Evolutionary conservation across 2,797 vertebrate genomes (phyloP).

Genomic region (Enoplosus armatus): DNA sequence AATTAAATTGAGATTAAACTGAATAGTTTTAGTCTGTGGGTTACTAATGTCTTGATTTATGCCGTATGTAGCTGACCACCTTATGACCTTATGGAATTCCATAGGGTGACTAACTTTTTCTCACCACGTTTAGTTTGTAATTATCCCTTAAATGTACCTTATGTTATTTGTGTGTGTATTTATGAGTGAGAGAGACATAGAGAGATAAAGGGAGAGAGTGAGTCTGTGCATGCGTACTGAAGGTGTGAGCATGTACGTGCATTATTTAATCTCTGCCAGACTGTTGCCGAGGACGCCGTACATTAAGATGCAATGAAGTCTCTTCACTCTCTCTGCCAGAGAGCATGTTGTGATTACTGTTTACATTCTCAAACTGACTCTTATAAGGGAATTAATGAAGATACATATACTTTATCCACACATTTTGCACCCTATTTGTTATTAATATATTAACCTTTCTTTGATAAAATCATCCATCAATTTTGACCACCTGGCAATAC

Average conservation of each 20-base stretch:
- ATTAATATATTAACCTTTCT: neutral
- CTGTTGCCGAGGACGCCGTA: neutral
- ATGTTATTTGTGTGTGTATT: neutral
- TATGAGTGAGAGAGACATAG: neutral
- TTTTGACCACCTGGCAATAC: neutral
- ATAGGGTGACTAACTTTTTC: neutral
- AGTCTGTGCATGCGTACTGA: neutral
- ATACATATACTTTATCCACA: neutral
- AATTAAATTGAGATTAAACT: conserved; percentile 13
- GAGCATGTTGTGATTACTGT: neutral
- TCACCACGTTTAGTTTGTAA: conserved; percentile 4
- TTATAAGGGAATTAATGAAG: neutral
- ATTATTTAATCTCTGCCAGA: conserved; percentile 25
- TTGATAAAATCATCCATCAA: neutral
- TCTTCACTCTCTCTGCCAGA: neutral
- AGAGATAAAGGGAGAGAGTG: neutral
- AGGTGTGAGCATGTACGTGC: conserved; percentile 22
- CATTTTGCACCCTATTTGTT: neutral
- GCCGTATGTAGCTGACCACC: neutral
- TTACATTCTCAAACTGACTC: neutral
- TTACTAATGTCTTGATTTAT: conserved; percentile 2
- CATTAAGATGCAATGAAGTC: too few species aligned
- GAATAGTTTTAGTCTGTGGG: neutral
- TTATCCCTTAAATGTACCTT: neutral
- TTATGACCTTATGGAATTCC: neutral